These are phyloP conservation scores for Drosophila nannoptera DNA, from an alignment of 1,140 invertebrate genomes.

Conservation along the genomic window DNA sequence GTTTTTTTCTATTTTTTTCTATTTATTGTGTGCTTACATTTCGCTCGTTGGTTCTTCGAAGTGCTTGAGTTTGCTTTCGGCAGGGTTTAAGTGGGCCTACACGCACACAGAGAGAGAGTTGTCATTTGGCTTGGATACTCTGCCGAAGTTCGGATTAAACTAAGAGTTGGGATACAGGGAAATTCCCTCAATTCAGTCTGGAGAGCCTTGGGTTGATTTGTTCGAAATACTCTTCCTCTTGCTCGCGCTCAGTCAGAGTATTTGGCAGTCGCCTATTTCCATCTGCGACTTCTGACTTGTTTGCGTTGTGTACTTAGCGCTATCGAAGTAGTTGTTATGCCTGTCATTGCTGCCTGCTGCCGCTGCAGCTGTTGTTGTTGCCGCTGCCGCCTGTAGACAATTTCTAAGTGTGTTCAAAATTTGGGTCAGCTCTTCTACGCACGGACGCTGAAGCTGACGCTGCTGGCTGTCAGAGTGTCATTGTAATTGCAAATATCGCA, in stretches of 20 bases:
- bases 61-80: constrained; percentile 73
- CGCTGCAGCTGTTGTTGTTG: constrained; percentile 55
- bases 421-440: constrained; percentile 68
- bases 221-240: too few relatives aligned
- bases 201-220: too few relatives aligned
- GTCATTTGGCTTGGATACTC: constrained; percentile 15
- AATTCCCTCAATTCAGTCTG: too few relatives aligned
- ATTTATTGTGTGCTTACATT: constrained; percentile 47
- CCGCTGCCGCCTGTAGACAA: constrained; percentile 66
- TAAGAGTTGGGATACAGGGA: too few relatives aligned
- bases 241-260: neutral
- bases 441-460: constrained; percentile 43
- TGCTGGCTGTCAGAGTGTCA: constrained; percentile 54
- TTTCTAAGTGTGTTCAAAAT: constrained; percentile 74
- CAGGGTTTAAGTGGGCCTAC: constrained; percentile 74
- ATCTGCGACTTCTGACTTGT: constrained; percentile 20
- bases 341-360: constrained; percentile 47
- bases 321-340: constrained; percentile 59
- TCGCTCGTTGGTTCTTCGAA: constrained; percentile 64
- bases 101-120: constrained; percentile 29
- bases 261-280: neutral
- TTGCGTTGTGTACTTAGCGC: constrained; percentile 71
- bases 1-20: constrained; percentile 20
- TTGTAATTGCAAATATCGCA: constrained; percentile 78
- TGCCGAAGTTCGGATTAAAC: neutral